Conservation (phyloP, 2,797 vertebrate species). For the Setipinna tenuifilis region DNA sequence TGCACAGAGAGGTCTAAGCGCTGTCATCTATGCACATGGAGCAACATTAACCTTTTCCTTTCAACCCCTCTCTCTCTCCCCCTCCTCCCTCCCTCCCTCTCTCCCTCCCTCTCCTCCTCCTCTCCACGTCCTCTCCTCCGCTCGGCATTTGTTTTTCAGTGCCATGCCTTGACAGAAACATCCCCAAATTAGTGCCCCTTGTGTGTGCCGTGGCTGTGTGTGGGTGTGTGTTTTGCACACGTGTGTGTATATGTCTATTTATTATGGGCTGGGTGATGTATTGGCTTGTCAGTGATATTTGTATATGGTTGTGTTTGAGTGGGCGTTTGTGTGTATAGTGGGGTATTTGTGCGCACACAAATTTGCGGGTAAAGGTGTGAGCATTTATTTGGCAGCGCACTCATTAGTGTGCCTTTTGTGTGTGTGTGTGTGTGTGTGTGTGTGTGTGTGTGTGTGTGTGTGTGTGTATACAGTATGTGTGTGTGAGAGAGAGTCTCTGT, state of each 20-base stretch:
- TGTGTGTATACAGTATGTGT: no score
- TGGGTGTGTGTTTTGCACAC: constrained; percentile 16
- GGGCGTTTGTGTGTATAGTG: neutral
- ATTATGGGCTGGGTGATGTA: neutral
- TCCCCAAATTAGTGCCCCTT: neutral
- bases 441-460: no score
- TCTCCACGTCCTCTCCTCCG: neutral
- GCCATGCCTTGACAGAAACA: constrained; percentile 37
- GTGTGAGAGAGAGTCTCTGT: no score
- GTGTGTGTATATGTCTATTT: neutral
- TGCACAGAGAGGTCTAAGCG: constrained; percentile 41
- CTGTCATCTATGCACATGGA: constrained; percentile 62
- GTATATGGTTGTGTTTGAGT: neutral
- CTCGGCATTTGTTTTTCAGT: constrained; percentile 37
- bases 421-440: neutral
- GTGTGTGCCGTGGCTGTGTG: constrained; percentile 37
- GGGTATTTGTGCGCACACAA: neutral
- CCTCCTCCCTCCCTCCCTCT: constrained; percentile 25
- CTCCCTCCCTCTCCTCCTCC: constrained; percentile 29
- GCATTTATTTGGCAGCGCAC: neutral
- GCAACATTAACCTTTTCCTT: constrained; percentile 71
- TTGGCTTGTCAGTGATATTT: constrained; percentile 6
- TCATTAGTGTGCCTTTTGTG: neutral
- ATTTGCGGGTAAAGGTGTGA: neutral
- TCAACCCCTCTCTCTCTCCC: constrained; percentile 20